phyloP scores from a whole-genome alignment of 2,797 vertebrate genomes.

The Austrolebias charrua region DNA sequence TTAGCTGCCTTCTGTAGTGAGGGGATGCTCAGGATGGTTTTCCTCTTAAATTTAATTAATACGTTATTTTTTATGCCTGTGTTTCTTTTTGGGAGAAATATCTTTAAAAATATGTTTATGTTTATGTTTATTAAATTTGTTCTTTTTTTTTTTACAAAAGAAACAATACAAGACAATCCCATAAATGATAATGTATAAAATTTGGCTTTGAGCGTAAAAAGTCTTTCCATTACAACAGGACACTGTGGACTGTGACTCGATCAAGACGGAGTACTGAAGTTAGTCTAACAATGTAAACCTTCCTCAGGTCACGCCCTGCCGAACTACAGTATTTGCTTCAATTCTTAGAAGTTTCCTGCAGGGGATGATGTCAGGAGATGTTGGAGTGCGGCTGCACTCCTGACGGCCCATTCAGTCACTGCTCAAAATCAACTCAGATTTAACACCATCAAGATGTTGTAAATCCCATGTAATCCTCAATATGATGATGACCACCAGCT shows the following conservation, averaged over 20 bases:
- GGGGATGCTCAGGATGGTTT: neutral
- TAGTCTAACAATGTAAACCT: neutral
- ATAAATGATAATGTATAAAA: too few relatives aligned
- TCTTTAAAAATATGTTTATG: too few relatives aligned
- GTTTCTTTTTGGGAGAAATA: too few relatives aligned
- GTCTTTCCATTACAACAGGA: neutral
- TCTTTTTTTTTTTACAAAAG: too few relatives aligned
- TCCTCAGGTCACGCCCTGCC: constrained; percentile 27
- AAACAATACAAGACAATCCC: too few relatives aligned
- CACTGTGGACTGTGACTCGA: constrained; percentile 3
- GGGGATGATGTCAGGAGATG: constrained; percentile 12
- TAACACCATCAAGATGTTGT: neutral
- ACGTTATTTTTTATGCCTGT: too few relatives aligned
- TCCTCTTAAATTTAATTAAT: neutral
- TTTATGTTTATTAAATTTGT: too few relatives aligned
- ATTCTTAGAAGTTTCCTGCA: constrained; percentile 10
- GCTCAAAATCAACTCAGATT: constrained; percentile 18
- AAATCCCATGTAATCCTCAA: constrained; percentile 21
- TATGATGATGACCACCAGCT: neutral
- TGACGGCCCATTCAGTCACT: constrained; percentile 19
- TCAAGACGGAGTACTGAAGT: neutral
- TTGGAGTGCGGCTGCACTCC: neutral
- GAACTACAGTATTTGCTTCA: constrained; percentile 28
- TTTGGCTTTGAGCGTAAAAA: neutral
- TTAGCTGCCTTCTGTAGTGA: neutral